phyloP scores from a whole-genome alignment of 2,113 vertebrate species.

The Eonycteris spelaea region DNA sequence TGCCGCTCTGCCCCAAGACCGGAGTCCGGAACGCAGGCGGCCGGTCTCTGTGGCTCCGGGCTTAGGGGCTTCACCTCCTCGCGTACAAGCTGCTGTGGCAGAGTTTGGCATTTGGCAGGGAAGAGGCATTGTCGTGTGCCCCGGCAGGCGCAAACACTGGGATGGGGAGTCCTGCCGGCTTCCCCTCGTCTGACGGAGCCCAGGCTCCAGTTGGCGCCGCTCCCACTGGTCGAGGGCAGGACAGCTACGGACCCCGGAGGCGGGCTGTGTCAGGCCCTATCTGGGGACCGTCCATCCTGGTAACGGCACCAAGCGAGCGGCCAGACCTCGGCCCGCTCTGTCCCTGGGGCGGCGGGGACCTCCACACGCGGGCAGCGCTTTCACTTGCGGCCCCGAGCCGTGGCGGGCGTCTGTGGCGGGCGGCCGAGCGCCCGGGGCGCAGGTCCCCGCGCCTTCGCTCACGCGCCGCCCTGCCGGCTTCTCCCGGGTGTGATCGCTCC shows the following conservation, averaged over 20 bases:
- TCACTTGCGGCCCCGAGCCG: no score
- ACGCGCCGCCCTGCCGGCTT: no score
- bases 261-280: background rate
- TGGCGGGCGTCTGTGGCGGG: no score
- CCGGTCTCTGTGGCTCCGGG: background rate
- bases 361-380: no score
- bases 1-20: background rate
- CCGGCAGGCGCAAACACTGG: background rate
- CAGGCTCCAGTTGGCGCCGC: background rate
- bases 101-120: background rate
- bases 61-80: background rate
- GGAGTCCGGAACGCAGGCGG: background rate
- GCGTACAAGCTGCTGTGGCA: background rate
- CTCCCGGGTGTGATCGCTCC: background rate
- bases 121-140: background rate
- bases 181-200: background rate
- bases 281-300: background rate
- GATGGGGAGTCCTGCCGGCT: background rate
- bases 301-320: no score
- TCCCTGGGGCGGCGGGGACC: no score
- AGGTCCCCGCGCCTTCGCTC: no score
- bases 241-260: background rate
- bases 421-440: no score
- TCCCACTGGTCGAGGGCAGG: background rate
- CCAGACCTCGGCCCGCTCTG: no score